phyloP scores from a whole-genome alignment of 2,797 vertebrate species.

The Hoplostethus mediterraneus region DNA sequence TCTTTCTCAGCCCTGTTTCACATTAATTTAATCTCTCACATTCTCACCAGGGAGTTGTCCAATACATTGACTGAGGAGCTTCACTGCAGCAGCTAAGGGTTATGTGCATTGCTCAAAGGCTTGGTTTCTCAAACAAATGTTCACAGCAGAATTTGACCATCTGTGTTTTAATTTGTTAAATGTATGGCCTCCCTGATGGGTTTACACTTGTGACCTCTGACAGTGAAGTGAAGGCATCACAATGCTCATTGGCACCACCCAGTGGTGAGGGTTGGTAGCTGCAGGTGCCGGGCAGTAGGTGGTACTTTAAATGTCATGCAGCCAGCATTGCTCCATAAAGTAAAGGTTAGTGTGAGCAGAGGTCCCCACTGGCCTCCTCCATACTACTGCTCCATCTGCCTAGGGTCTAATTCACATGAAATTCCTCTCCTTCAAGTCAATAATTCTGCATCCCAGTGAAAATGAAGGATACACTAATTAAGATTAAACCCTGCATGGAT shows the following conservation, averaged over 20 bases:
- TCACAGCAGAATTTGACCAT: neutral
- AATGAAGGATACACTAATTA: neutral
- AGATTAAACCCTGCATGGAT: conserved; percentile 13
- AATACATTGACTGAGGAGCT: neutral
- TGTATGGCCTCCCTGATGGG: conserved; percentile 5
- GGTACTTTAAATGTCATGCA: conserved; percentile 46
- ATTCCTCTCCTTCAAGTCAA: neutral
- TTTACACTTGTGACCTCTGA: neutral
- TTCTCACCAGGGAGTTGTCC: neutral
- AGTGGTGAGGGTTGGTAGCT: conserved; percentile 43
- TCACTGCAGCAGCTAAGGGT: conserved; percentile 1
- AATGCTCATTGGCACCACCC: conserved; percentile 50
- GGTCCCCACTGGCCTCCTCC: conserved; percentile 1
- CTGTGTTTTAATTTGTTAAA: conserved; percentile 17
- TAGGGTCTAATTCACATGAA: conserved; percentile 11
- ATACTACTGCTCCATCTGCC: conserved; percentile 8
- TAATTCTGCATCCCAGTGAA: neutral
- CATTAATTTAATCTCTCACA: conserved; percentile 10
- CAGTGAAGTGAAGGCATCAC: neutral
- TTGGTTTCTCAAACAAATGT: neutral
- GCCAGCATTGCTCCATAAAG: conserved; percentile 16
- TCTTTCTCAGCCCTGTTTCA: neutral
- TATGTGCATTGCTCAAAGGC: conserved; percentile 4
- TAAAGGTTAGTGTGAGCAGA: conserved; percentile 46
- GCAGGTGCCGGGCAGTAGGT: neutral